Evolutionary conservation across 2,888 invertebrate genomes (phyloP), one percentile per base, ranked within the genome.

Genomic region (Diachrysia chrysitis): DNA sequence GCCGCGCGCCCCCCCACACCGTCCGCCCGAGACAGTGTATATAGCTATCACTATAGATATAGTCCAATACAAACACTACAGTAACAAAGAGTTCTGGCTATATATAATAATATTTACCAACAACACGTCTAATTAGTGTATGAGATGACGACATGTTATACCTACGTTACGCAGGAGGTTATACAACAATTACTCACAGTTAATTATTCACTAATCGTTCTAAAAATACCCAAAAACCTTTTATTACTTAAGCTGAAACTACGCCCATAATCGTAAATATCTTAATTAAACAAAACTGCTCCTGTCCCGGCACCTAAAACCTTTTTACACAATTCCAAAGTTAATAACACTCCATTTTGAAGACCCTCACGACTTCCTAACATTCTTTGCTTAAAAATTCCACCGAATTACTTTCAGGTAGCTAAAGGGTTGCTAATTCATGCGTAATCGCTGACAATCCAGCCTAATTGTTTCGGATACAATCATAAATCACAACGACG

Each of bases 401-500:
- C 66, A 65, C 57, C 54, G 65, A 66, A 68, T 78, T 81, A 78
- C 74, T 68, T 61, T 54, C 66, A 70, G 61, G 63, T 79, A 68
- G 63, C 65, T 69, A 66, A 51, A 63, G 46, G 37, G 61, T 66
- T 66, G 51, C 70, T 71, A 82, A 82, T 79, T 79, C 73, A 73
- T 71, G 71, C 69, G 70, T 75, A 77, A 74, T 80, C 75, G 69
- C 80, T 73, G 78, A 78, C 78, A 81, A 82, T 78, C 57, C 71
- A 69, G 58, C 64, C 73, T 79, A 83, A 79, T 83, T 83, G 72
- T 71, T 65, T 58, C 69, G 72, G 73, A 76, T 75, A 69, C 69
- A 72, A 76, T 70, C 68, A 81, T 82, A 80, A 83, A 83, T 81
- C 79, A 83, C 76, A 58, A 69, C n/a, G 67, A 64, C 67, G 72